Base-by-base conservation (phyloP, 2,888 invertebrate species). In the Caradrina clavipalpis region DNA sequence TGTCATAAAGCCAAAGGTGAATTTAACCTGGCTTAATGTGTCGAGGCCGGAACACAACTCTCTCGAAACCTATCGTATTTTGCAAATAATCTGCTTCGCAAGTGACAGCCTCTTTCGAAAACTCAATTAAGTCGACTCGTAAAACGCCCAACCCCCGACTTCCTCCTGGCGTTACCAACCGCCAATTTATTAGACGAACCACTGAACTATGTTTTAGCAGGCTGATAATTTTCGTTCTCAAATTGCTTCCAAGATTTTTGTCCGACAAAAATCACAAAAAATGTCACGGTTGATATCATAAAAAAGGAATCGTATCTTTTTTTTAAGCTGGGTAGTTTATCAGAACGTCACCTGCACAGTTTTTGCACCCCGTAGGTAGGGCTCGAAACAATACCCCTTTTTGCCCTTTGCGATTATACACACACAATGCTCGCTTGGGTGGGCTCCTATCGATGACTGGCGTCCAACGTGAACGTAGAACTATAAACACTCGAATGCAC, bases 361-460 rank as follows among this genome's bases (percentile, higher is more conserved):
- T 87, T 84, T 86, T 81, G 85, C 87, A 84, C 87, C 86, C 86
- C 76, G 78, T 76, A 78, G 79, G 64, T 76, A 78, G 78, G 64
- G 54, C 26, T 77, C 77, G 83, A 90, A 90, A 93, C 93, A 91
- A 93, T 89, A 86, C 83, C 80, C 68, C 82, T 87, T 89, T 87
- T 89, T 87, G 87, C 86, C 88, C 86, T 86, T 85, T 88, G 76
- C 85, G 82, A 85, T 86, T 85, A 86, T 78, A 80, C 65, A 45
- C 80, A 55, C 81, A 91, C 89, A 91, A 91, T 89, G 83, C 84
- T 81, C 80, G 86, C 87, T 80, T 93, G 95, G 94, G 94, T 94
- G 94, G 94, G 88, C 92, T 87, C 73, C 69, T 74, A 82, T 86
- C 82, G 79, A 83, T 79, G 72, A 55, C 78, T 79, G 58, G 65